These are phyloP conservation scores for Orthonyx spaldingii DNA, from an alignment of 2,113 vertebrate species.

Conservation along the genomic window DNA sequence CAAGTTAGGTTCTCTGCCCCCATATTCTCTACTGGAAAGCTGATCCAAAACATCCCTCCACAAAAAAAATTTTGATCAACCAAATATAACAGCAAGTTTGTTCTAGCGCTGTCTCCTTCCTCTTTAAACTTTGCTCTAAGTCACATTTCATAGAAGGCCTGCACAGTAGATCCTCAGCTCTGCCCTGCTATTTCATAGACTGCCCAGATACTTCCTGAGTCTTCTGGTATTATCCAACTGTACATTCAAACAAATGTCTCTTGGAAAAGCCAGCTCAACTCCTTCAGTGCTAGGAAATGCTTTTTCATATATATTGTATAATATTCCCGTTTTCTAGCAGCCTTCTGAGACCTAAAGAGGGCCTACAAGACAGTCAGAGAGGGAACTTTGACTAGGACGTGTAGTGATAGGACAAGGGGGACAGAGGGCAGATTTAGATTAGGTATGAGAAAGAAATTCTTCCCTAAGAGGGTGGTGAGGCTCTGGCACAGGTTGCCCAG, in stretches of 20 bases:
- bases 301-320: background rate
- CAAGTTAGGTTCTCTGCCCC: background rate
- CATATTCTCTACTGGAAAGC: background rate
- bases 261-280: background rate
- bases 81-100: background rate
- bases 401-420: background rate
- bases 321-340: background rate
- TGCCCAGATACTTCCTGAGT: background rate
- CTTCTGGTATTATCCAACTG: background rate
- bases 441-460: background rate
- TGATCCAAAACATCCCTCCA: background rate
- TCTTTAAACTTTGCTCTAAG: background rate
- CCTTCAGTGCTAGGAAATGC: background rate
- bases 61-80: background rate
- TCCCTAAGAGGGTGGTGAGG: fast-evolving
- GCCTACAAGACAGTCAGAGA: background rate
- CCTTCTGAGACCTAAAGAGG: background rate
- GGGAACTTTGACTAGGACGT: background rate
- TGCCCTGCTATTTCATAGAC: background rate
- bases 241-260: background rate
- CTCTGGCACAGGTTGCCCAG: background rate
- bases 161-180: background rate
- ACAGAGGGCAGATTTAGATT: background rate
- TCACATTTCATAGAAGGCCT: background rate
- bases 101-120: background rate